These are phyloP conservation scores for Athene noctua DNA, from an alignment of 2,113 vertebrate species.

Conservation along the genomic window DNA sequence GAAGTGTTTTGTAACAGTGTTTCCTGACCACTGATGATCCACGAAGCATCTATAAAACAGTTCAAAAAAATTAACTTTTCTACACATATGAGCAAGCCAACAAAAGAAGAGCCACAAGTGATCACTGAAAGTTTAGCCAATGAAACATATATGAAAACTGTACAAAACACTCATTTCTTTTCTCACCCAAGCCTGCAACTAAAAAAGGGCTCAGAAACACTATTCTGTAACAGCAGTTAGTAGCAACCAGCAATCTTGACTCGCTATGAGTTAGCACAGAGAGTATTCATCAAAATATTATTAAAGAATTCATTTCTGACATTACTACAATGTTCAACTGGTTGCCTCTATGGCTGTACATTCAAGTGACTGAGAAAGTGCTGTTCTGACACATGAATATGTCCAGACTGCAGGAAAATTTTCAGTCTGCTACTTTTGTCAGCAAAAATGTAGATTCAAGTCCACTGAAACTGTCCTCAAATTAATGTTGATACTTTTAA, in stretches of 20 bases:
- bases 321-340: not conserved
- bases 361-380: not conserved
- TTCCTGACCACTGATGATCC: not conserved
- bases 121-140: not conserved
- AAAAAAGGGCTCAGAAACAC: not conserved
- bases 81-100: not conserved
- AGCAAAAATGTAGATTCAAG: not conserved
- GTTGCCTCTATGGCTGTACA: not conserved
- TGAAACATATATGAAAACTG: not conserved
- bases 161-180: not conserved
- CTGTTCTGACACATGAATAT: not conserved
- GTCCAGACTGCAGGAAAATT: not conserved
- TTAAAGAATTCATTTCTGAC: not conserved
- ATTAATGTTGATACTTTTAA: not conserved
- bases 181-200: not conserved
- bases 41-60: not conserved
- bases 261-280: not conserved
- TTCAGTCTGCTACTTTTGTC: not conserved
- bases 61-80: not conserved
- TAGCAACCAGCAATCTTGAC: not conserved
- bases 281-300: not conserved
- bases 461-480: not conserved
- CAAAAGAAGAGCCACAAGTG: not conserved
- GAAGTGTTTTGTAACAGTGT: not conserved
- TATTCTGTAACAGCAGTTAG: not conserved